phyloP scores from a whole-genome alignment of 2,113 vertebrate species.

The Limnothrissa miodon region DNA sequence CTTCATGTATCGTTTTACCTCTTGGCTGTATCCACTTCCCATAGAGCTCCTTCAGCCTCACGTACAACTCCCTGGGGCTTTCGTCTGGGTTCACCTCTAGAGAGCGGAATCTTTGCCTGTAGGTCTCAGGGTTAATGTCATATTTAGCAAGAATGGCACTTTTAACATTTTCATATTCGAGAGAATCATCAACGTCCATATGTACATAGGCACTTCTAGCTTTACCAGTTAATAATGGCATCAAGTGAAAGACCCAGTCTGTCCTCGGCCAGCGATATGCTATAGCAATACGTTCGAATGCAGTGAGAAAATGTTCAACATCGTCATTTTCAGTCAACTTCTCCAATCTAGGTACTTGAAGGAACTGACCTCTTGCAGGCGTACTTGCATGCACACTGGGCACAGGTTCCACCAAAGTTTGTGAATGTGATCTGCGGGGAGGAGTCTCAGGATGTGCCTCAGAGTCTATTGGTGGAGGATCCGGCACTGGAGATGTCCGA shows the following conservation, averaged over 20 bases:
- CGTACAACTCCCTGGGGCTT: conserved; percentile 29
- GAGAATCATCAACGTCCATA: conserved; percentile 4
- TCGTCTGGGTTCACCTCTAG: neutral
- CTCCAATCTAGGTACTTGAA: neutral
- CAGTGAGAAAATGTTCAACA: no score
- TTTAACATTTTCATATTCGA: conserved; percentile 22
- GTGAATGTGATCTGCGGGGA: neutral
- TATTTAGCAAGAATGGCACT: conserved; percentile 30
- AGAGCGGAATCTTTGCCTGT: conserved; percentile 3
- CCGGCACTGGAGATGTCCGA: no score
- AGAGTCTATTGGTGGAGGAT: neutral
- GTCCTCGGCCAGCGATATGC: conserved; percentile 11
- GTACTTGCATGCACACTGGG: no score
- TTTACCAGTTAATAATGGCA: conserved; percentile 11
- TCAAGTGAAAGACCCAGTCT: conserved; percentile 22
- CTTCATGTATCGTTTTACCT: neutral
- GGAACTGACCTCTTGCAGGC: neutral
- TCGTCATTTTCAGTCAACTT: neutral
- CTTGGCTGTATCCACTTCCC: conserved; percentile 27
- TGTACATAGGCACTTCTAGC: conserved; percentile 26
- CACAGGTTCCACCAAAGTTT: no score
- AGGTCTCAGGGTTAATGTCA: conserved; percentile 35
- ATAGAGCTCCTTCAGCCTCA: conserved; percentile 28
- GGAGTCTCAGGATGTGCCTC: neutral
- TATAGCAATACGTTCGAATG: neutral